Conservation (phyloP, 1,140 invertebrate species). For the Leptinotarsa undecemlineata region DNA sequence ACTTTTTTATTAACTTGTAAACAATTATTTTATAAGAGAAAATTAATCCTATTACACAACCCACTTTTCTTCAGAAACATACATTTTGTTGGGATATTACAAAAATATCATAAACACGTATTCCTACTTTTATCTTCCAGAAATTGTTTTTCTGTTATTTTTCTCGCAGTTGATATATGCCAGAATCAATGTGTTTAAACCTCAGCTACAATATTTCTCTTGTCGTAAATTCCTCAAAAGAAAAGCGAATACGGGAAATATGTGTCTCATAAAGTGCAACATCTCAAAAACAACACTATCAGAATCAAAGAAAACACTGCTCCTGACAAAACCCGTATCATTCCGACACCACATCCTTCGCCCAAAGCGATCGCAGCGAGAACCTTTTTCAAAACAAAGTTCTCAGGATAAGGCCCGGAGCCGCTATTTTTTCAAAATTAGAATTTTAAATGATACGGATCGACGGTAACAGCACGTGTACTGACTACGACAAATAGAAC, state of each 20-base stretch:
- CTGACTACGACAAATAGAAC: slow-evolving; percentile 17
- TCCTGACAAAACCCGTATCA: slow-evolving; percentile 12
- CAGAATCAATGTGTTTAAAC: no score
- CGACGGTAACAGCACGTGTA: slow-evolving; percentile 23
- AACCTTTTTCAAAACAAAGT: slow-evolving; percentile 1
- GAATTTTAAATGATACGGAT: slow-evolving; percentile 32
- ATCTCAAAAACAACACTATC: slow-evolving; percentile 8
- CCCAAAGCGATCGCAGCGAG: neutral
- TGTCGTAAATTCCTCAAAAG: no score
- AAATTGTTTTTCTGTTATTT: no score
- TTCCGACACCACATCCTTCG: neutral
- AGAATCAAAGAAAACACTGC: slow-evolving; percentile 6
- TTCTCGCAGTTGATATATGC: no score
- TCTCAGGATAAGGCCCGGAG: slow-evolving; percentile 22
- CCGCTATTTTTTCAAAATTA: slow-evolving; percentile 31
- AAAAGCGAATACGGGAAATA: neutral
- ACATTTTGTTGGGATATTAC: no score
- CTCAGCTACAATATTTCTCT: no score
- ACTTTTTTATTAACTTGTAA: no score
- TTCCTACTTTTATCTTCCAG: no score
- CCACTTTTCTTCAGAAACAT: no score
- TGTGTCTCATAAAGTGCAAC: neutral
- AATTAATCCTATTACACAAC: no score
- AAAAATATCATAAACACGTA: no score
- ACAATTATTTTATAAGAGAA: no score